These are phyloP conservation scores for Macroglossus sobrinus DNA, from an alignment of 2,113 vertebrate genomes.

Conservation along the genomic window DNA sequence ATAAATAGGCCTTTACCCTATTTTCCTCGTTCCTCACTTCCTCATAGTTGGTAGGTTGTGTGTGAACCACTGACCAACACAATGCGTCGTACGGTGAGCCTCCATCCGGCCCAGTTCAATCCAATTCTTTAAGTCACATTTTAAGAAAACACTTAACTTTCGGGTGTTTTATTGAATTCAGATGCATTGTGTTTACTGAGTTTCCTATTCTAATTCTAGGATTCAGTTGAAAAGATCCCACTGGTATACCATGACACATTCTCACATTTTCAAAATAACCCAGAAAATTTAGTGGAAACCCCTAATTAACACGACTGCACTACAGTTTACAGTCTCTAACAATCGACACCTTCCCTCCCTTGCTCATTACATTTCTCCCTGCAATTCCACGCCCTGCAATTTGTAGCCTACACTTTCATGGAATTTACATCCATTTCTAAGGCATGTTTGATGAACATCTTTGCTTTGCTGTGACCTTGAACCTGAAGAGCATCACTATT, in stretches of 20 bases:
- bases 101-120: constrained; percentile 21
- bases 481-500: background rate
- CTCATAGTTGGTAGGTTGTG: background rate
- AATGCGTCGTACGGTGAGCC: background rate
- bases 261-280: constrained; percentile 34
- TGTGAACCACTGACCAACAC: background rate
- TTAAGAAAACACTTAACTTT: constrained; percentile 31
- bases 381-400: background rate
- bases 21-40: background rate
- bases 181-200: constrained; percentile 24
- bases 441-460: background rate
- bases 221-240: constrained; percentile 44
- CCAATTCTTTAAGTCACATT: constrained; percentile 50
- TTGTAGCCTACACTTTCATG: background rate
- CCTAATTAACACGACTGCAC: background rate
- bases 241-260: background rate
- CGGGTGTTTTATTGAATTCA: constrained; percentile 50
- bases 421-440: background rate
- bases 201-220: constrained; percentile 19
- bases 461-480: background rate
- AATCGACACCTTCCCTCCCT: background rate
- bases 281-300: background rate
- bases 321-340: background rate
- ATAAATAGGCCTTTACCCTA: background rate
- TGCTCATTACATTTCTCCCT: background rate